A percentile compares a stretch with the other conserved stretches of the same genome.
Conservation (phyloP, 2,797 vertebrate species). For the Galaxias olidus region DNA sequence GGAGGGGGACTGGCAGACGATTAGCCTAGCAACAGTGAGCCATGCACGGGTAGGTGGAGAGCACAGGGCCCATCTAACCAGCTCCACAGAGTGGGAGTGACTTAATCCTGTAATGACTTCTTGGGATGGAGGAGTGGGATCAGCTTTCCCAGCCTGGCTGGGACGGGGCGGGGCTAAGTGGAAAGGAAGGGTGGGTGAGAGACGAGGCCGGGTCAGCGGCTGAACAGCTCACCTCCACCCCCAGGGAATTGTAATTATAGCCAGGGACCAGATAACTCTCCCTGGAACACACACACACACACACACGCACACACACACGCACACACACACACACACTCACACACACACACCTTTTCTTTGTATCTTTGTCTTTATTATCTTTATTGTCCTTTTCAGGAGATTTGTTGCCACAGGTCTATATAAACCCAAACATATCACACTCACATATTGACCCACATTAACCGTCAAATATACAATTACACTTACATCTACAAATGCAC, state of each 20-base stretch:
- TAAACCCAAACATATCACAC: not conserved
- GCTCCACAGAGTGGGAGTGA: slow-evolving; percentile 61
- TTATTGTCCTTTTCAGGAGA: too few relatives aligned
- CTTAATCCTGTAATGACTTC: slow-evolving; percentile 70
- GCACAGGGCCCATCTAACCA: slow-evolving; percentile 26
- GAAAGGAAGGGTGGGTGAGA: slow-evolving; percentile 30
- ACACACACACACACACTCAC: slow-evolving; percentile 5
- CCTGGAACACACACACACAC: slow-evolving; percentile 46
- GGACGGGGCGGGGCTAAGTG: slow-evolving; percentile 25
- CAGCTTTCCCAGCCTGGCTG: slow-evolving; percentile 45
- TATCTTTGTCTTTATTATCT: too few relatives aligned
- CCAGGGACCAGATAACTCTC: slow-evolving; percentile 68
- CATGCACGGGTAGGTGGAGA: slow-evolving; percentile 23
- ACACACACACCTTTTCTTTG: too few relatives aligned
- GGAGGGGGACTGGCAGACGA: slow-evolving; percentile 39
- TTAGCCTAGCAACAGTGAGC: slow-evolving; percentile 40
- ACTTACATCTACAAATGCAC: too few relatives aligned
- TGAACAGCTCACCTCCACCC: slow-evolving; percentile 48
- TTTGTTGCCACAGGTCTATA: too few relatives aligned
- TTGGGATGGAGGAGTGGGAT: slow-evolving; percentile 49
- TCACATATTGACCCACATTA: too few relatives aligned
- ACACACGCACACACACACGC: not conserved
- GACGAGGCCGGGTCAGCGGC: slow-evolving; percentile 4
- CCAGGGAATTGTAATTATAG: slow-evolving; percentile 66
- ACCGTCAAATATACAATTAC: too few relatives aligned